Evolutionary conservation across 53 echinoderm and acorn worm species (phyloP), one percentile per base, ranked within the genome.

Genomic region (Stichopus horrens): DNA sequence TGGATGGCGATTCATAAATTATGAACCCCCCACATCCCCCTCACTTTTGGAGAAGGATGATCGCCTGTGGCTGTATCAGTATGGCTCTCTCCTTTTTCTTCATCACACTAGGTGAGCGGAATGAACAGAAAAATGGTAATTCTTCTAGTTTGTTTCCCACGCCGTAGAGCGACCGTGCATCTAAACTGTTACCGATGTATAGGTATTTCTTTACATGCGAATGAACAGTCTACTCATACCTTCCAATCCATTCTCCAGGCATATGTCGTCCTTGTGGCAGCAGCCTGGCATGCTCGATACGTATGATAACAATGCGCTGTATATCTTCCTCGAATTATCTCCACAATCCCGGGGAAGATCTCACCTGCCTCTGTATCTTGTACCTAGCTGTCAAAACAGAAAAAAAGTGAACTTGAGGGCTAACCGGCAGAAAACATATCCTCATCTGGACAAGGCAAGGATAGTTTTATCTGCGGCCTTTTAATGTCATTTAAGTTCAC

Each of bases 311-410:
- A 18, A 7, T 20, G 18, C 18, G 14, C 5, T 37, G 37, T 16
- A 63, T 71, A 20, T 71, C 57, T 81, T 81, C 19, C 22, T 7
- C 6, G 19, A n/a, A 58, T 57, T 58, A 58, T 14, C 58, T 7
- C 56, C 21, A 81, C 54, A 79, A 54, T 52, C 55, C 79, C 54
- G 51, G 0, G 54, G 57, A 57, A 58, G 56, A 55, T 81, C 81
- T 81, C 81, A 81, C 81, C 81, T 81, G 81, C 81, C 81, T 21
- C 4, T 81, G 18, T 56, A 81, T 81, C 81, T 8, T 58, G 57
- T 81, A 56, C 55, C 81, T 81, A 57, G 76, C 81, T 81, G 81
- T 81, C 81, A 81, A 81, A 81, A 81, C 58, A 81, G 56, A 79
- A 79, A 16, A 71, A 20, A 81, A 56, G 81, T 81, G 58, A 81